Percentiles rank a stretch among this genome's conserved stretches.
These are phyloP conservation scores for Teleopsis dalmanni DNA, from an alignment of 1,140 invertebrate genomes.

Conservation along the genomic window DNA sequence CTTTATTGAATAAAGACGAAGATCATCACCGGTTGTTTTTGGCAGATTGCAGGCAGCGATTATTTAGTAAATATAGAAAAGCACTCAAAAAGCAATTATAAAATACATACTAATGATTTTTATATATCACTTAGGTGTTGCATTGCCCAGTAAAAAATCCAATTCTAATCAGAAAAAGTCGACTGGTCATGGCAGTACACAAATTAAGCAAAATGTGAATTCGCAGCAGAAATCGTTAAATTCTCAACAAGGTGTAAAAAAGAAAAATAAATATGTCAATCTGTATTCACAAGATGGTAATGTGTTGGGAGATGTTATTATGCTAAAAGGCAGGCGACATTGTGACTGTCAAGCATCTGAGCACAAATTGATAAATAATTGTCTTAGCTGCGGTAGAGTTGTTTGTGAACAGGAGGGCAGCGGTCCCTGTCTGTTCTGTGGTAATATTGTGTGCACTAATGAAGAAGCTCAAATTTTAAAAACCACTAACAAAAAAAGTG, in stretches of 20 bases:
- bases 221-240: background rate
- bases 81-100: conserved; percentile 20
- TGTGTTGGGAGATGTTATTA: conserved; percentile 52
- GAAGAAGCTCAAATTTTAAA: conserved; percentile 64
- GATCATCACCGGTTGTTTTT: conserved; percentile 58
- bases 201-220: conserved; percentile 6
- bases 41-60: conserved; percentile 52
- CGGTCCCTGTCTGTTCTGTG: conserved; percentile 92
- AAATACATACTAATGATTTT: background rate
- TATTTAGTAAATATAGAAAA: conserved; percentile 46
- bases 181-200: background rate
- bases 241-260: conserved; percentile 46
- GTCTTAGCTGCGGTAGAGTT: conserved; percentile 85
- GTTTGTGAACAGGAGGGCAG: conserved; percentile 95
- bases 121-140: background rate
- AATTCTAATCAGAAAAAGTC: conserved; percentile 2
- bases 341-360: conserved; percentile 91
- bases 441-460: conserved; percentile 67
- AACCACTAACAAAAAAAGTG: conserved; percentile 59
- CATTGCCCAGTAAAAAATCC: conserved; percentile 18
- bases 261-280: conserved; percentile 69
- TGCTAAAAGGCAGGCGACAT: conserved; percentile 67
- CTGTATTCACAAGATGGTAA: conserved; percentile 66
- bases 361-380: conserved; percentile 90
- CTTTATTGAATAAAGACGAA: conserved; percentile 56